Evolutionary conservation across 2,888 invertebrate genomes (phyloP), one percentile per base, ranked within the genome.

Genomic region (Drosophila kanekoi): DNA sequence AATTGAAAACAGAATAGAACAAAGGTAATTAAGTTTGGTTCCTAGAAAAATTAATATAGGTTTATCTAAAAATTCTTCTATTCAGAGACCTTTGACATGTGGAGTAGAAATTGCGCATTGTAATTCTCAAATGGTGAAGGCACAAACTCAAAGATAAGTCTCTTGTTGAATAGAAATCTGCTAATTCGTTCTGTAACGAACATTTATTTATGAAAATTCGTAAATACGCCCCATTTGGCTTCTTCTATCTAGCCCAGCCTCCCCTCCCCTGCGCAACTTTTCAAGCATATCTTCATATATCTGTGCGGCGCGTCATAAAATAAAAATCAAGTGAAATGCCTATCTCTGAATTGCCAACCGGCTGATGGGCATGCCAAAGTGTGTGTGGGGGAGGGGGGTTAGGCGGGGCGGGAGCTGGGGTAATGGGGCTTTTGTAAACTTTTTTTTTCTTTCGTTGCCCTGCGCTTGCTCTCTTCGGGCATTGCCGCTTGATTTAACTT

Each of bases 401-500:
- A 28, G n/a, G 4, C 16, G 13, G 37, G 6, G 1, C 35, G 18
- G 18, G 6, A 16, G 28, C 23, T 18, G 49, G 23, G 28, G 43
- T 37, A 45, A 38, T 40, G 32, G 51, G 38, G 40, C 16, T 59
- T n/a, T 47, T 47, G 37, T 20, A 57, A 66, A 61, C n/a, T 45
- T 61, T 56, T 59, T 51, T 59, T 18, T 18, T 41, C 20, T 37
- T 13, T 20, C 2, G 38, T 37, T 59, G 20, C 37, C 38, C 20
- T 47, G 41, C 60, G 60, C 61, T 64, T 70, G 72, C 61, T 43
- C 43, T 71, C 57, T 73, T 61, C 49, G 72, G 64, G 64, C 61
- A 79, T 76, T 79, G 81, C 74, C 77, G 79, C 81, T 81, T 85
- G 85, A 89, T 87, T 85, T 85, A 85, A 88, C 89, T 88, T 84